Conservation (phyloP, 2,797 vertebrate genomes). For the Coendou prehensilis region DNA sequence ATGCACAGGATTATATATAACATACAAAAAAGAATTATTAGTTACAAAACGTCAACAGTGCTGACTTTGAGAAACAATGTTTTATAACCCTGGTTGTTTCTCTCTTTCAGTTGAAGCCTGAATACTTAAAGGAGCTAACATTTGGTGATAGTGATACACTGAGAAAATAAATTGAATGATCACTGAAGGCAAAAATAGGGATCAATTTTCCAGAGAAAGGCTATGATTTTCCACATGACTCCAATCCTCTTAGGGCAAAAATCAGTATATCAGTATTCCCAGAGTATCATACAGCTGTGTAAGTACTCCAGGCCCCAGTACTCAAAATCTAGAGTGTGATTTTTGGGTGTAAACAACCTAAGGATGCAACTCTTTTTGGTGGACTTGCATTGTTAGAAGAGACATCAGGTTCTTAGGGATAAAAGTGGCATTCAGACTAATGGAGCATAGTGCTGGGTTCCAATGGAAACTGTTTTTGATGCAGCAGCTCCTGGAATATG, state of each 20-base stretch:
- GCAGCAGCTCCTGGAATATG: neutral
- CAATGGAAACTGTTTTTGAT: neutral
- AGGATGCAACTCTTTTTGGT: neutral
- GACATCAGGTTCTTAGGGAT: neutral
- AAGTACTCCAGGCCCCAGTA: neutral
- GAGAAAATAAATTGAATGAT: conserved; percentile 42
- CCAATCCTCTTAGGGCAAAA: conserved; percentile 22
- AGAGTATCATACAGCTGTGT: neutral
- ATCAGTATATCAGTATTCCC: conserved; percentile 9
- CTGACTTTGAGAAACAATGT: neutral
- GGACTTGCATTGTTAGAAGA: conserved; percentile 2
- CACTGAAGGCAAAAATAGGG: conserved; percentile 14
- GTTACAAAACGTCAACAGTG: neutral
- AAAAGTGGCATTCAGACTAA: neutral
- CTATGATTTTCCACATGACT: neutral
- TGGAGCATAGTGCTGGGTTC: neutral
- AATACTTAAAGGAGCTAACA: neutral
- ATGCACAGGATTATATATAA: neutral
- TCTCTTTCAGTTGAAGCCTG: neutral
- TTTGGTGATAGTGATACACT: conserved; percentile 27
- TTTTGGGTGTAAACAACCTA: neutral
- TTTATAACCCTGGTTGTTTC: neutral
- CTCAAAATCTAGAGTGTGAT: neutral
- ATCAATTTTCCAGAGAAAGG: conserved; percentile 3
- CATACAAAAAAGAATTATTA: neutral